phyloP scores from a whole-genome alignment of 2,888 invertebrate genomes.

The Trichacis sp. region DNA sequence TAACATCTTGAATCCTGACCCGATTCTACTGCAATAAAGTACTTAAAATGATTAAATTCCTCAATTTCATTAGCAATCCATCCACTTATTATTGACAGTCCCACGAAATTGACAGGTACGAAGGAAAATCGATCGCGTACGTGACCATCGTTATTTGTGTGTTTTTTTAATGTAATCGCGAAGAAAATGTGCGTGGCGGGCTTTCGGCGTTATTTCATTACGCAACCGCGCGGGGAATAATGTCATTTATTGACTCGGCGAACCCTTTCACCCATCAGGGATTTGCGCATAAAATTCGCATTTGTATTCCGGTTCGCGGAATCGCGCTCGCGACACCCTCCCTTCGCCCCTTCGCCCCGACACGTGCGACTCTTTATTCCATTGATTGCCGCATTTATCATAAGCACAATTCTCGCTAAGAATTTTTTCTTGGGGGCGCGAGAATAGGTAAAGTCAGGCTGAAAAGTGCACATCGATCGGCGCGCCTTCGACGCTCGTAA shows the following conservation, averaged over 20 bases:
- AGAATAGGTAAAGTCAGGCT: neutral
- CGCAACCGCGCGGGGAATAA: neutral
- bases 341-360: no score
- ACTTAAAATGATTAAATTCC: no score
- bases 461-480: conserved; percentile 14
- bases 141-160: neutral
- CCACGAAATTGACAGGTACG: no score
- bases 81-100: no score
- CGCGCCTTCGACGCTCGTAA: conserved; percentile 6
- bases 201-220: conserved; percentile 1
- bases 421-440: no score
- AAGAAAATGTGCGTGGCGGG: neutral
- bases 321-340: neutral
- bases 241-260: conserved; percentile 3
- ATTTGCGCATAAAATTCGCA: conserved; percentile 8
- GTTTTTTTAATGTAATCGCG: conserved; percentile 1
- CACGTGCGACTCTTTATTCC: neutral
- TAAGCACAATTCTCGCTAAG: neutral
- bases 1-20: no score
- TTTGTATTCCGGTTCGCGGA: conserved; percentile 1
- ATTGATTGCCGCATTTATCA: neutral
- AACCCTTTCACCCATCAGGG: conserved; percentile 6
- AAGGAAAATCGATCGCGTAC: no score
- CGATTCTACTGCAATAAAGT: no score
- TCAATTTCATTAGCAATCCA: no score